phyloP scores from a whole-genome alignment of 2,113 vertebrate genomes.

The Sclerurus mexicanus region DNA sequence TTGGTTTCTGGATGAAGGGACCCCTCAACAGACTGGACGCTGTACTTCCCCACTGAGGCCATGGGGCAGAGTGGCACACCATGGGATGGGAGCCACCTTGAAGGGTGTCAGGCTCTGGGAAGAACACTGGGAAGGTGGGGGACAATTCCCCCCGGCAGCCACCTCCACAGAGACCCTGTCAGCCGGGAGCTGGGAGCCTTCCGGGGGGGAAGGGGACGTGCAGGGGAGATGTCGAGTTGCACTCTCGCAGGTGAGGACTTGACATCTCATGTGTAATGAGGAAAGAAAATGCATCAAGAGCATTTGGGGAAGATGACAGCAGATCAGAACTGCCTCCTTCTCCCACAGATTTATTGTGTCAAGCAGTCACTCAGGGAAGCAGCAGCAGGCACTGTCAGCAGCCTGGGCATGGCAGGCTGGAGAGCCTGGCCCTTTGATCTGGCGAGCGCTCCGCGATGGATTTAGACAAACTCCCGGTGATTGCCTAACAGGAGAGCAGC shows the following conservation, averaged over 20 bases:
- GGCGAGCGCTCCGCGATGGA: not conserved
- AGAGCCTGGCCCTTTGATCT: conserved; percentile 55
- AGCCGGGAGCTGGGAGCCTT: not conserved
- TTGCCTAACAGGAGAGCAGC: not conserved
- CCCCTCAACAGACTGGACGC: accelerated
- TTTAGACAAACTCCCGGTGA: conserved; percentile 1
- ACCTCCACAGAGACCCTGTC: not conserved
- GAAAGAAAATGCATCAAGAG: conserved; percentile 66
- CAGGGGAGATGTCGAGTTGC: not conserved
- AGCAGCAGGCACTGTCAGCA: not conserved
- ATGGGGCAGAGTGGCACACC: not conserved
- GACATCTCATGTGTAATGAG: conserved; percentile 53
- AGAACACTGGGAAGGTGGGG: not conserved
- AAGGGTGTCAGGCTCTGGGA: not conserved
- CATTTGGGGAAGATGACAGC: conserved; percentile 62
- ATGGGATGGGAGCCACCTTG: accelerated
- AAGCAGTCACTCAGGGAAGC: conserved; percentile 56
- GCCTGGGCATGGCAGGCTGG: not conserved
- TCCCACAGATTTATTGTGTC: conserved; percentile 65
- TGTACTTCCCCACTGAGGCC: accelerated
- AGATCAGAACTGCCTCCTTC: conserved; percentile 67
- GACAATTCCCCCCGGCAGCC: not conserved
- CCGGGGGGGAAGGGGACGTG: not conserved
- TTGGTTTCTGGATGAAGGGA: accelerated
- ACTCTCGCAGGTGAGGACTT: conserved; percentile 33